A percentile compares a stretch with the other conserved stretches of the same genome.
Conservation (phyloP, 2,888 invertebrate species). For the Eledone cirrhosa region DNA sequence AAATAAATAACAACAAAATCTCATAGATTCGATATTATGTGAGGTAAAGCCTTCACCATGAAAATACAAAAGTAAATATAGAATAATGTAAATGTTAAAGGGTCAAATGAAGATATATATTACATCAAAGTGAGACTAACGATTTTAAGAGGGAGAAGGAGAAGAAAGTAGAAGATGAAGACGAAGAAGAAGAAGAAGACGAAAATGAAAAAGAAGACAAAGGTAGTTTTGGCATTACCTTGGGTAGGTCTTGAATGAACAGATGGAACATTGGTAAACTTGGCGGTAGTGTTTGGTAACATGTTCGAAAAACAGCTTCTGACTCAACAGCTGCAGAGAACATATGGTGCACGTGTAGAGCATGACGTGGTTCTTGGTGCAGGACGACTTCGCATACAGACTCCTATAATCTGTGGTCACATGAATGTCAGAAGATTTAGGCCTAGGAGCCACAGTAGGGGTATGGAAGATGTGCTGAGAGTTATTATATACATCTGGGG, state of each 20-base stretch:
- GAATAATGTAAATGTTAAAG: neutral
- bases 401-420: conserved; percentile 5
- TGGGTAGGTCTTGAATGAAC: neutral
- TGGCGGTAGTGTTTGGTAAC: neutral
- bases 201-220: neutral
- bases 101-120: neutral
- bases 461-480: too few relatives aligned
- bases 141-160: neutral
- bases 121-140: neutral
- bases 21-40: too few relatives aligned
- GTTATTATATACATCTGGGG: too few relatives aligned
- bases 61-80: too few relatives aligned
- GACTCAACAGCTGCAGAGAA: neutral
- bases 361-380: neutral
- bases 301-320: neutral
- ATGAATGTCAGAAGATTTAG: neutral
- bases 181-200: too few relatives aligned
- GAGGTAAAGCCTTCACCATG: too few relatives aligned
- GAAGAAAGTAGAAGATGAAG: too few relatives aligned
- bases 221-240: neutral
- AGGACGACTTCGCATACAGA: neutral
- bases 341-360: conserved; percentile 1
- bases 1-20: too few relatives aligned
- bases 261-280: neutral
- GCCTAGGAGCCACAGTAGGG: too few relatives aligned